Evolutionary conservation across 2,113 vertebrate species (phyloP).

Genomic region (Thryonomys swinderianus): DNA sequence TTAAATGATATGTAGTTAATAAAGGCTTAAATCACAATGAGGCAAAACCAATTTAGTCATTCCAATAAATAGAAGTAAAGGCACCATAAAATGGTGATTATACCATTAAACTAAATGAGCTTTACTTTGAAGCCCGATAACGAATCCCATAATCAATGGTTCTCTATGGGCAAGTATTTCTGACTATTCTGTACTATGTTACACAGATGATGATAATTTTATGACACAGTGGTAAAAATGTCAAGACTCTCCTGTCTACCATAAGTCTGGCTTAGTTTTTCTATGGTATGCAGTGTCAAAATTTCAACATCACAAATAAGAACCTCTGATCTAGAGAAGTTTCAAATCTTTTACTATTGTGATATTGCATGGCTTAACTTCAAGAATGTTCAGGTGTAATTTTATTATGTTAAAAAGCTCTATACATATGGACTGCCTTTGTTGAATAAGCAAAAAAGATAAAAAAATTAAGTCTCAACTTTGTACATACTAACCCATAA

Average conservation of each 20-base stretch:
- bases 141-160: neutral
- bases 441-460: neutral
- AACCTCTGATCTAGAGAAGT: neutral
- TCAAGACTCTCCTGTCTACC: neutral
- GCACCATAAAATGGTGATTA: neutral
- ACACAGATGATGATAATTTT: neutral
- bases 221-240: neutral
- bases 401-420: neutral
- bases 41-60: neutral
- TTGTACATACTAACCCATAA: neutral
- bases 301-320: neutral
- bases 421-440: neutral
- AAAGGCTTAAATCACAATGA: constrained; percentile 28
- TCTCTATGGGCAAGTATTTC: neutral
- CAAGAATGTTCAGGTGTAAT: neutral
- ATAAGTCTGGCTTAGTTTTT: neutral
- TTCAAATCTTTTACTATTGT: neutral
- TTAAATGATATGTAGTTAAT: neutral
- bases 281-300: neutral
- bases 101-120: neutral
- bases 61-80: neutral
- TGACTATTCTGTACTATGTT: neutral
- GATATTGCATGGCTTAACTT: neutral
- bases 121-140: neutral
- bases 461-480: neutral